Percentiles rank a stretch among this genome's conserved stretches.
phyloP scores from a whole-genome alignment of 2,797 vertebrate species.

The Etheostoma perlongum region DNA sequence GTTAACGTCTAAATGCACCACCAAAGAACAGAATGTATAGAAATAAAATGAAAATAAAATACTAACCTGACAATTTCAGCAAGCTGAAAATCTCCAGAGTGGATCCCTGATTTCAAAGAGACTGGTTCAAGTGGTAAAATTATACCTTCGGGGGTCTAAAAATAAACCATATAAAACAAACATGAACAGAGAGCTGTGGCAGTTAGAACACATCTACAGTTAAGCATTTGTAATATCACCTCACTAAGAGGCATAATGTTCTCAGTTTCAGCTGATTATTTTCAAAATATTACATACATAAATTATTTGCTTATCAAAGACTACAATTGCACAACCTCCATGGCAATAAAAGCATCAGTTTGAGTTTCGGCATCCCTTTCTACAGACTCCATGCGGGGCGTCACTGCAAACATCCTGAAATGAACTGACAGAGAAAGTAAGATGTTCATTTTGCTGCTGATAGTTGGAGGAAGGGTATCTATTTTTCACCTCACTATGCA shows the following conservation, averaged over 20 bases:
- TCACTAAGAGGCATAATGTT: not conserved
- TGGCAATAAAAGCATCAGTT: conserved; percentile 28
- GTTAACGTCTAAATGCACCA: not conserved
- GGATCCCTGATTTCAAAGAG: conserved; percentile 58
- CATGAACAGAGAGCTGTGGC: not conserved
- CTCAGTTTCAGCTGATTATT: not conserved
- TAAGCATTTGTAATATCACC: not conserved
- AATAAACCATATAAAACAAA: not conserved
- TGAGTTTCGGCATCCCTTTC: not conserved
- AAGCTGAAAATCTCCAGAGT: conserved; percentile 60
- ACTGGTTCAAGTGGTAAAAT: conserved; percentile 44
- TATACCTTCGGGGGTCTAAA: conserved; percentile 74
- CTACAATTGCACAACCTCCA: conserved; percentile 73
- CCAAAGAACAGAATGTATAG: not conserved
- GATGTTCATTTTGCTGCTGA: not conserved
- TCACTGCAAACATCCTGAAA: conserved; percentile 78
- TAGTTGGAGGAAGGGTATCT: not conserved
- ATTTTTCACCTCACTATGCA: not conserved
- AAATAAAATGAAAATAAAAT: not conserved
- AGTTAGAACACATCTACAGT: not conserved
- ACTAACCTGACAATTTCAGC: conserved; percentile 71
- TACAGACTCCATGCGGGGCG: conserved; percentile 63
- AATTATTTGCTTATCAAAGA: not conserved
- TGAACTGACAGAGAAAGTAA: conserved; percentile 51
- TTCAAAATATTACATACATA: not conserved